phyloP scores from a whole-genome alignment of 1,140 invertebrate species.

The Halesus radiatus region DNA sequence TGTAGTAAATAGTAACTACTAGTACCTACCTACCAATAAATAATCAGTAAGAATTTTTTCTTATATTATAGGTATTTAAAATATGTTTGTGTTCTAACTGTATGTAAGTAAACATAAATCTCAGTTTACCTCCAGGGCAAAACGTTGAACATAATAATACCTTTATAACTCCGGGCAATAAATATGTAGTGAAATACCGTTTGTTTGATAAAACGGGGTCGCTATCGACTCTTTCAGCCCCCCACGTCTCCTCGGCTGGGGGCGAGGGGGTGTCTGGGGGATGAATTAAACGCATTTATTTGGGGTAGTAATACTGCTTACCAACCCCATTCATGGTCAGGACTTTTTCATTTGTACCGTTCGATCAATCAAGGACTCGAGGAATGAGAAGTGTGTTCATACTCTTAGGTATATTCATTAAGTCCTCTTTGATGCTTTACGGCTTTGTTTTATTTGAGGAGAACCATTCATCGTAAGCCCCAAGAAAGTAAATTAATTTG shows the following conservation, averaged over 20 bases:
- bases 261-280: constrained; percentile 20
- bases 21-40: no score
- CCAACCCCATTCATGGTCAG: constrained; percentile 5
- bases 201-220: constrained; percentile 49
- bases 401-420: no score
- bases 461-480: no score
- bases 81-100: background rate
- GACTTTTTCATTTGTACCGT: constrained; percentile 24
- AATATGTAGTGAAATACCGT: constrained; percentile 44
- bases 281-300: constrained; percentile 54
- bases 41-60: no score
- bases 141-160: constrained; percentile 39
- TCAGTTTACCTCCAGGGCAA: background rate
- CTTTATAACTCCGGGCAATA: constrained; percentile 55
- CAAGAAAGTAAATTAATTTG: no score
- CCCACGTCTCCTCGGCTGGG: background rate
- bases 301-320: constrained; percentile 39
- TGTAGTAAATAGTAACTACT: no score
- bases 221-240: constrained; percentile 50
- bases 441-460: no score
- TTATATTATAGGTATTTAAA: background rate
- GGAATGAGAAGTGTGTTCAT: no score
- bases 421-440: no score
- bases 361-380: constrained; percentile 24
- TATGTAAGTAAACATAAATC: background rate